phyloP scores from a whole-genome alignment of 2,888 invertebrate species.

The Ceriagrion tenellum region DNA sequence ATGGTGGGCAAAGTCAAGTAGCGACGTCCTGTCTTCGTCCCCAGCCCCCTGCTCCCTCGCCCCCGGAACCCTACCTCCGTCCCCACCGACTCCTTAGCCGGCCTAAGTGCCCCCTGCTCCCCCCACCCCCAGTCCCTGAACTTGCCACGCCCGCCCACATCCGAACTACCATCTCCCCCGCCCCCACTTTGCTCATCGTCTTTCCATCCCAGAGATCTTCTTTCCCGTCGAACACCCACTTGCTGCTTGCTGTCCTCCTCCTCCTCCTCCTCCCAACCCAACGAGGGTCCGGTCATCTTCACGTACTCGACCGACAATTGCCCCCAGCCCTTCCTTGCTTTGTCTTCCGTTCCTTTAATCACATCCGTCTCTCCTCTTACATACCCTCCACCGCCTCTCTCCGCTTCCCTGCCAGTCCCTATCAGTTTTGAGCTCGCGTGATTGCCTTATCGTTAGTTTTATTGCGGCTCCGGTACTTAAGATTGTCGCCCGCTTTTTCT shows the following conservation, averaged over 20 bases:
- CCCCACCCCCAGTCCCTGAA: background rate
- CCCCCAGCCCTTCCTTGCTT: background rate
- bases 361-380: background rate
- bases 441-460: background rate
- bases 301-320: conserved; percentile 28
- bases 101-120: background rate
- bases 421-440: background rate
- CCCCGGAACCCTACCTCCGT: background rate
- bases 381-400: background rate
- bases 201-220: background rate
- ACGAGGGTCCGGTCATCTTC: background rate
- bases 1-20: conserved; percentile 53
- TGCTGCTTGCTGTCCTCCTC: background rate
- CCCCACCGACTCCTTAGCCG: background rate
- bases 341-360: conserved; percentile 1
- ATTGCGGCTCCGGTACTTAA: background rate
- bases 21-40: conserved; percentile 43
- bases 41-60: background rate
- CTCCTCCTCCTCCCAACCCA: background rate
- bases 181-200: background rate
- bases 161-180: background rate
- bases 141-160: background rate
- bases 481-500: background rate
- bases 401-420: background rate
- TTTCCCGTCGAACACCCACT: conserved; percentile 5